Conservation (phyloP, 1,140 invertebrate species). For the Cepaea nemoralis region DNA sequence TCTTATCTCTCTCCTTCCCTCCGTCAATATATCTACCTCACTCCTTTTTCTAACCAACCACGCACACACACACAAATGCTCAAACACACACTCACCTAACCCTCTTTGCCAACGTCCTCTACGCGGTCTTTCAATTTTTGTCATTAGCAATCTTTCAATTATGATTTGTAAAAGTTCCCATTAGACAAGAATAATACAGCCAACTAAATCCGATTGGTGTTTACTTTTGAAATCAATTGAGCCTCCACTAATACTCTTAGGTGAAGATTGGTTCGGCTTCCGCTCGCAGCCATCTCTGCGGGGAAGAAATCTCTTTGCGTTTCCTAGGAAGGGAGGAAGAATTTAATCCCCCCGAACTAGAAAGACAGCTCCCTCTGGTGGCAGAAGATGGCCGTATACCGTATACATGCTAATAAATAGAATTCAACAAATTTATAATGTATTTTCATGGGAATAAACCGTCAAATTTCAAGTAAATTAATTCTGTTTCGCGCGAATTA, state of each 20-base stretch:
- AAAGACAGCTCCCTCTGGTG: not conserved
- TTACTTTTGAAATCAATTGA: slow-evolving; percentile 8
- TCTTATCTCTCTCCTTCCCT: not conserved
- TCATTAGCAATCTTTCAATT: not conserved
- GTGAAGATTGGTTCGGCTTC: not conserved
- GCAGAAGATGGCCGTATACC: not conserved
- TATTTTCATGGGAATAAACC: not conserved
- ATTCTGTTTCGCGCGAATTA: not conserved
- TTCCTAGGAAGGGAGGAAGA: not conserved
- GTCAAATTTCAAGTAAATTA: not conserved
- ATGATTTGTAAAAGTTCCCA: not conserved
- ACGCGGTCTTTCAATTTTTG: not conserved
- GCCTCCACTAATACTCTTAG: not conserved
- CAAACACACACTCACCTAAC: not conserved
- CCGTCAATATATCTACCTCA: not conserved
- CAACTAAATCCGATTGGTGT: slow-evolving; percentile 1
- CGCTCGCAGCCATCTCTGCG: not conserved
- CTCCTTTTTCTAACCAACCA: not conserved
- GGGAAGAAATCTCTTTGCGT: slow-evolving; percentile 11
- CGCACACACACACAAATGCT: not conserved
- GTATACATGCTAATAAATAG: not conserved
- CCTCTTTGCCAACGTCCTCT: not conserved
- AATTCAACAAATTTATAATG: not conserved
- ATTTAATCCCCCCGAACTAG: slow-evolving; percentile 5
- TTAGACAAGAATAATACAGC: not conserved